Evolutionary conservation across 1,140 invertebrate genomes (phyloP), one percentile per base, ranked within the genome.

Genomic region (Lamellibrachia luymesi): DNA sequence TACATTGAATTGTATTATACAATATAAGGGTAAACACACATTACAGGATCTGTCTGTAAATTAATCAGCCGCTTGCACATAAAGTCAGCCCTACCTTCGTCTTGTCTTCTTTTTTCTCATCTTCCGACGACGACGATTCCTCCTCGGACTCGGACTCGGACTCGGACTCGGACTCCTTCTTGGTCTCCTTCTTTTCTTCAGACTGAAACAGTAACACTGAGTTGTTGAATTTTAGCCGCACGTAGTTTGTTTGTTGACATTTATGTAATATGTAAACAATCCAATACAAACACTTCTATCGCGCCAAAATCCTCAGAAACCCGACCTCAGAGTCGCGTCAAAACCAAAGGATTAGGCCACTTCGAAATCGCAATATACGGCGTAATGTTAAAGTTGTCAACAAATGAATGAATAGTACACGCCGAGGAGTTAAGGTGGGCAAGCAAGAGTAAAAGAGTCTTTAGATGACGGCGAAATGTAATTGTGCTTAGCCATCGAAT

Each of bases 21-120:
- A 80, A 56, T 13, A 56, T 6, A 56, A 6, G 52, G 52, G 13
- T 56, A 56, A 6, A 56, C 52, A 80, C 13, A 8, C 4, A 22
- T 80, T 17, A 80, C 8, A 17, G 64, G 5, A 80, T 17, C 64
- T 80, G 5, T 22, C 64, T 80, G 64, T 10, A 22, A 80, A 80
- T 38, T 4, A 80, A 80, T 80, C 64, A 80, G 64, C 17, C 64
- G 64, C 52, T 6, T 13, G 17, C 17, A 91, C 49, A n/a, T 1
- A 22, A 4, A 50, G 91, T 13, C 91, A 91, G 7, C 13, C 27
- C 2, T 50, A 91, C 91, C 51, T 91, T 51, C 91, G 7, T 91
- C n/a, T 91, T 91, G 91, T 91, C 91, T 25, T 91, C 91, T 80
- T 80, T 80, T 80, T 80, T 80, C 64, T 80, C 64, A 22, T 80